Conservation (phyloP, 2,113 vertebrate genomes). For the Pyxicephalus adspersus region DNA sequence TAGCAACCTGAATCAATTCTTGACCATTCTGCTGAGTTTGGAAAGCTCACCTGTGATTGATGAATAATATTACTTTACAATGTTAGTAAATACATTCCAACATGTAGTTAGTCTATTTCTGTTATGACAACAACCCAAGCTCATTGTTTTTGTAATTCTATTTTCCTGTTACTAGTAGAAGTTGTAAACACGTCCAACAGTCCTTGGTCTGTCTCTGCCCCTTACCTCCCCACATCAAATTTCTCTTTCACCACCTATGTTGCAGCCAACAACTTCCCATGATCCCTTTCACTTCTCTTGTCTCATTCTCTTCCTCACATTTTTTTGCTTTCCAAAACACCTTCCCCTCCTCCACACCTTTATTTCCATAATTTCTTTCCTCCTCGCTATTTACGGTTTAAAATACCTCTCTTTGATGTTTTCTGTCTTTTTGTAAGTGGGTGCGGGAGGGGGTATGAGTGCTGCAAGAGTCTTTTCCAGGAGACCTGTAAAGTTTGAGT, state of each 20-base stretch:
- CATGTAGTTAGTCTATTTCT: too few species aligned
- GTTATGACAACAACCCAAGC: too few species aligned
- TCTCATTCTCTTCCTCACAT: background rate
- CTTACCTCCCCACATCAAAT: background rate
- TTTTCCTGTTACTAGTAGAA: too few species aligned
- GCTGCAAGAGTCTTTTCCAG: background rate
- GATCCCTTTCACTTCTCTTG: background rate
- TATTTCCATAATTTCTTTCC: slow-evolving; percentile 39
- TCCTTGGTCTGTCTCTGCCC: background rate
- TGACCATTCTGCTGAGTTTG: too few species aligned
- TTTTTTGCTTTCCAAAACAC: slow-evolving; percentile 11
- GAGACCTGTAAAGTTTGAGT: slow-evolving; percentile 7
- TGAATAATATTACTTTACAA: too few species aligned
- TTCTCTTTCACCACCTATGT: background rate
- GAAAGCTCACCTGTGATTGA: too few species aligned
- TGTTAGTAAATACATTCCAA: too few species aligned
- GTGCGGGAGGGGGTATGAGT: slow-evolving; percentile 29
- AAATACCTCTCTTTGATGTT: slow-evolving; percentile 44
- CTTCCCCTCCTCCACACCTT: slow-evolving; percentile 42
- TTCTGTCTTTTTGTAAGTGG: background rate
- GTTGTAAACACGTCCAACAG: too few species aligned
- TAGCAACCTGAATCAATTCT: too few species aligned
- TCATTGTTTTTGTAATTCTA: too few species aligned
- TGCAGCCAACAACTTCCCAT: slow-evolving; percentile 1
- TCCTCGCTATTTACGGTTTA: slow-evolving; percentile 33